Evolutionary conservation across 1,140 invertebrate genomes (phyloP), one percentile per base, ranked within the genome.

Genomic region (Lethrus apterus): DNA sequence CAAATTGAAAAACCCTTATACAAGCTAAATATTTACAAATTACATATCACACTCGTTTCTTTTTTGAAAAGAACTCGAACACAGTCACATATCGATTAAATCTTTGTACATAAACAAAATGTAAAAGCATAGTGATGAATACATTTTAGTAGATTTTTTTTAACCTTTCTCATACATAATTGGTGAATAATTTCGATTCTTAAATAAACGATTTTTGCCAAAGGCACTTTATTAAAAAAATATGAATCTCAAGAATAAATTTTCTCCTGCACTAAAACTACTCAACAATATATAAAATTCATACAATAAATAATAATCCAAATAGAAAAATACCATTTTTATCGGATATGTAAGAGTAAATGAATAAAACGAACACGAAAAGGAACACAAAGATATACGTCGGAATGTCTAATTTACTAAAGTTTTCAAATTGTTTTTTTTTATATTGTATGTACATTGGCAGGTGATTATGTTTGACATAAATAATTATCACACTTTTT

Each of bases 391-490:
- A n/a, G n/a, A n/a, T 20, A 36, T 36, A 20, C 34, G 34, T 36
- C 19, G 34, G 34, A 36, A 36, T 36, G 34, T 36, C 23, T 36
- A 36, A 8, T 8, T 36, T 36, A 35, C 33, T 20, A n/a, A 20
- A 20, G 18, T 36, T 33, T 33, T 33, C 32, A 33, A 36, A 36
- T 20, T 36, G 23, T 36, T 20, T 36, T 36, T 36, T 20, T 35
- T 23, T 21, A 23, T 41, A 13, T n/a, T 20, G 4, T 42, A 42
- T 42, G 10, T 42, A 42, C 40, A 42, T 42, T 42, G 40, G 40
- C 40, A 42, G 40, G 40, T 42, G 40, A 42, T 42, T 42, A 42
- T 42, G 40, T 42, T 42, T 42, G 21, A 42, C 40, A 42, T 42
- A 42, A 42, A 42, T 42, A 42, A 42, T 42, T 42, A 42, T 42